These are phyloP conservation scores for Agelastica alni DNA, from an alignment of 2,888 invertebrate genomes.

Conservation along the genomic window DNA sequence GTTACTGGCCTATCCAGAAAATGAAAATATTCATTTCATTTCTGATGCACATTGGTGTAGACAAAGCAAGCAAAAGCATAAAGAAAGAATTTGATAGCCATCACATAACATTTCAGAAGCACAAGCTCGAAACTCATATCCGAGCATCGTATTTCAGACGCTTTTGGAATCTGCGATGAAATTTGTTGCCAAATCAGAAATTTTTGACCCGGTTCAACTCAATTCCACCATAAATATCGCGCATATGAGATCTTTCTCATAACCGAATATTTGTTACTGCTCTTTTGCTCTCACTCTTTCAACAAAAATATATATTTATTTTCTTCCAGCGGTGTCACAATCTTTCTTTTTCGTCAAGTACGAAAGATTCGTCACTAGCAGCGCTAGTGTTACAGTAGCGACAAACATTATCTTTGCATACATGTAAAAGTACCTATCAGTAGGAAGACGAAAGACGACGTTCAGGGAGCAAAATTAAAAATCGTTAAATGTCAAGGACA, in stretches of 20 bases:
- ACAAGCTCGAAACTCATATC: slow-evolving; percentile 14
- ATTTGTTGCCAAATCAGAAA: slow-evolving; percentile 41
- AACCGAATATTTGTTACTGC: slow-evolving; percentile 32
- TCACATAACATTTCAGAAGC: slow-evolving; percentile 10
- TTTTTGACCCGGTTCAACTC: slow-evolving; percentile 37
- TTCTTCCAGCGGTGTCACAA: too few species aligned
- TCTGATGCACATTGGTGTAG: slow-evolving; percentile 13
- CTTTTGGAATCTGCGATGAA: slow-evolving; percentile 28
- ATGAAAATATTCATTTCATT: slow-evolving; percentile 9
- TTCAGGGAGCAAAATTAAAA: too few species aligned
- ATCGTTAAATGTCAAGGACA: too few species aligned
- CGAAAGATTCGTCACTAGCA: too few species aligned
- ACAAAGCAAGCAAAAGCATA: slow-evolving; percentile 14
- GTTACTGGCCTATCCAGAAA: neutral
- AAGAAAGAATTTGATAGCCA: slow-evolving; percentile 21
- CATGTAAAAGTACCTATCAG: too few species aligned
- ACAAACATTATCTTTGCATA: too few species aligned
- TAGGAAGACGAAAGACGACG: too few species aligned
- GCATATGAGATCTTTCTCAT: slow-evolving; percentile 39
- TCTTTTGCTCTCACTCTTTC: too few species aligned
- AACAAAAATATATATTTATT: too few species aligned
- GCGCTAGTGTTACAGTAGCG: too few species aligned
- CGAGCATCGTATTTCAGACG: slow-evolving; percentile 16
- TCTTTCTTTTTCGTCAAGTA: too few species aligned
- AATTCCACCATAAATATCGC: slow-evolving; percentile 36